A percentile compares a stretch with the other conserved stretches of the same genome.
These are phyloP conservation scores for Cyphomyrus plagiostoma DNA, from an alignment of 2,113 vertebrate genomes.

Conservation along the genomic window DNA sequence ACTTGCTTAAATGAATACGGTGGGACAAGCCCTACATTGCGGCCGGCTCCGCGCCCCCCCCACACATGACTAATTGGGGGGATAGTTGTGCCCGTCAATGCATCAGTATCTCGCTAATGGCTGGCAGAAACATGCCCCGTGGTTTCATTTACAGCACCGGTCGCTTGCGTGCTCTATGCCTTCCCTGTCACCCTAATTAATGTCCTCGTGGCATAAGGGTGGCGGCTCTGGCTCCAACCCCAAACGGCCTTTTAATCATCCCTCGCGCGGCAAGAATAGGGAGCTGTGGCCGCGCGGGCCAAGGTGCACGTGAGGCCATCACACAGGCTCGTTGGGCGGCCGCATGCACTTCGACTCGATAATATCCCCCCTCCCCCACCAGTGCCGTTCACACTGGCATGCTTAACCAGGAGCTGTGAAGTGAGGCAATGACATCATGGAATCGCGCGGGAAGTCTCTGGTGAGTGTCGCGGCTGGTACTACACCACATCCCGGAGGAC, in stretches of 20 bases:
- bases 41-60: background rate
- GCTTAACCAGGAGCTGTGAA: background rate
- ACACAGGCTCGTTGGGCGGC: background rate
- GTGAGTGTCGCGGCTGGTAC: background rate
- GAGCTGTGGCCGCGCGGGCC: background rate
- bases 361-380: background rate
- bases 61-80: background rate
- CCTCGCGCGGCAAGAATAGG: too few relatives aligned
- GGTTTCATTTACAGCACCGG: background rate
- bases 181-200: constrained; percentile 27
- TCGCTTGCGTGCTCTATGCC: constrained; percentile 13
- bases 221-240: background rate
- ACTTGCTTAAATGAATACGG: background rate
- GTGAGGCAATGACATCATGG: background rate
- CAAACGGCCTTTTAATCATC: constrained; percentile 28
- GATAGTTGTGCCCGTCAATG: background rate
- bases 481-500: background rate
- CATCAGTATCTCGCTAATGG: background rate
- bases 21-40: background rate
- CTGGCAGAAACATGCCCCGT: background rate
- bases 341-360: background rate
- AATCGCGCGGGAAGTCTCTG: background rate
- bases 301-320: background rate
- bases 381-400: background rate
- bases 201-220: background rate